Percentiles rank a stretch among this genome's conserved stretches.
Conservation (phyloP, 2,888 invertebrate species). For the Clusia tigrina region DNA sequence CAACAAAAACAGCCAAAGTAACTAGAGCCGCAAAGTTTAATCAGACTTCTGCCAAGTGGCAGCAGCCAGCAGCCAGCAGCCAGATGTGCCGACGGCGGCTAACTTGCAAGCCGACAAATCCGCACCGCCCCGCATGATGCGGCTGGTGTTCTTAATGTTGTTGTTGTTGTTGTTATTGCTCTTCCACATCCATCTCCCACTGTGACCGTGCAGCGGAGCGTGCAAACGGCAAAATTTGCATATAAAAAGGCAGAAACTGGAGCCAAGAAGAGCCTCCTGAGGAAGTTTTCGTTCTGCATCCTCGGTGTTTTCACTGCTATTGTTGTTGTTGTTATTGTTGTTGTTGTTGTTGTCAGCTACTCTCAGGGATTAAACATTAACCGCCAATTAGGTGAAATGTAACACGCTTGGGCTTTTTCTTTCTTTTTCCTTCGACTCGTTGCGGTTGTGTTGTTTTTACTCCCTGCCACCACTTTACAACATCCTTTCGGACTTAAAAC, state of each 20-base stretch:
- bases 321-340: constrained; percentile 8
- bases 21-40: no score
- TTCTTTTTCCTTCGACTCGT: no score
- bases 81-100: constrained; percentile 9
- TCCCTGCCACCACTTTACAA: no score
- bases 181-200: background rate
- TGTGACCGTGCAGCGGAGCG: background rate
- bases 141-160: no score
- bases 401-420: constrained; percentile 56
- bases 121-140: background rate
- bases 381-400: constrained; percentile 65
- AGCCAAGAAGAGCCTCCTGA: background rate
- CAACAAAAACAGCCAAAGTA: background rate
- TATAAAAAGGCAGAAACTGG: background rate
- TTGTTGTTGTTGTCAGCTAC: constrained; percentile 20
- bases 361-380: constrained; percentile 60
- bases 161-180: background rate
- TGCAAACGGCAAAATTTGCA: constrained; percentile 1
- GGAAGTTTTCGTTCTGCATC: background rate
- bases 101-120: constrained; percentile 2
- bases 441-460: no score
- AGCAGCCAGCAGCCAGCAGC: background rate
- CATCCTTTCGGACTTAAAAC: no score
- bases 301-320: constrained; percentile 1
- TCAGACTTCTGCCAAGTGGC: no score